phyloP scores from a whole-genome alignment of 2,888 invertebrate genomes.

The Prostheceraeus crozeri region DNA sequence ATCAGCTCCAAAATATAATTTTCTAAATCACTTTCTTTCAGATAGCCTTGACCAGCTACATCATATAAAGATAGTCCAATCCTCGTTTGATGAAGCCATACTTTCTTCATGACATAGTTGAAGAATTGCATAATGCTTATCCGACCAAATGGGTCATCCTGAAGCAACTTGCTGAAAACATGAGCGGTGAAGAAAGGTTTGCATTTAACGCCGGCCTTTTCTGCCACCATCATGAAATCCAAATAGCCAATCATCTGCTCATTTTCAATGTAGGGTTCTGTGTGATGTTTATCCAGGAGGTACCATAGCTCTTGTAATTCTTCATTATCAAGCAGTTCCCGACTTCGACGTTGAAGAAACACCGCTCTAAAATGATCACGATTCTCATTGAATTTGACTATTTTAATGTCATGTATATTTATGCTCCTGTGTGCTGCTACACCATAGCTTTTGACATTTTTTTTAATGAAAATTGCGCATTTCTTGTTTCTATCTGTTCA shows the following conservation, averaged over 20 bases:
- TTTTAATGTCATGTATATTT: too few relatives aligned
- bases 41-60: conserved; percentile 79
- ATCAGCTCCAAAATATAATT: conserved; percentile 86
- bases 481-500: too few relatives aligned
- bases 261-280: conserved; percentile 65
- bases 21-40: conserved; percentile 72
- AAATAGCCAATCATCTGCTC: conserved; percentile 77
- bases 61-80: conserved; percentile 87
- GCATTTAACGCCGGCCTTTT: conserved; percentile 69
- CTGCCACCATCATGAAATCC: conserved; percentile 72
- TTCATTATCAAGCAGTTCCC: conserved; percentile 74
- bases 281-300: conserved; percentile 72
- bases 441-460: too few relatives aligned
- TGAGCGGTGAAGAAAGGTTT: conserved; percentile 74
- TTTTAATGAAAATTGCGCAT: too few relatives aligned
- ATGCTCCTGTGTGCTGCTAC: too few relatives aligned
- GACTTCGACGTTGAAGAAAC: conserved; percentile 74
- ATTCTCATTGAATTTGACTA: too few relatives aligned
- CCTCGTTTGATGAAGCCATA: conserved; percentile 87
- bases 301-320: conserved; percentile 74
- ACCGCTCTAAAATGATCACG: conserved; percentile 63
- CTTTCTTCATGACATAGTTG: conserved; percentile 84
- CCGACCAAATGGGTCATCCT: conserved; percentile 74
- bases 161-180: conserved; percentile 77
- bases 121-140: conserved; percentile 81